These are phyloP conservation scores for Encarsia formosa DNA, from an alignment of 2,888 invertebrate species.

Conservation along the genomic window DNA sequence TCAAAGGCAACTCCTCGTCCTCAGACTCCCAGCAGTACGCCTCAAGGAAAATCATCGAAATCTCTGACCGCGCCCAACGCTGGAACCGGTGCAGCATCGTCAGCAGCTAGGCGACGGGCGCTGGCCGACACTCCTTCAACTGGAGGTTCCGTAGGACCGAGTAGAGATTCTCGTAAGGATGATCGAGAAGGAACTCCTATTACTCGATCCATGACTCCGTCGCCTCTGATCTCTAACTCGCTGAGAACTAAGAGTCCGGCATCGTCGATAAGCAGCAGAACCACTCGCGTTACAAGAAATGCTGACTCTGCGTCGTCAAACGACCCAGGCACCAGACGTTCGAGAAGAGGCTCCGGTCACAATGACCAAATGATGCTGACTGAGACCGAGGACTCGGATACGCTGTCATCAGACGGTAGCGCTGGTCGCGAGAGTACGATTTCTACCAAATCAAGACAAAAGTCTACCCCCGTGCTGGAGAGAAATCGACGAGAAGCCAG, in stretches of 20 bases:
- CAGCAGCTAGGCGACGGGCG: slow-evolving; percentile 55
- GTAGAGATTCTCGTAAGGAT: slow-evolving; percentile 37
- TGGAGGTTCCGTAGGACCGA: slow-evolving; percentile 28
- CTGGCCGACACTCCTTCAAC: slow-evolving; percentile 48
- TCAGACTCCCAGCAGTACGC: slow-evolving; percentile 44
- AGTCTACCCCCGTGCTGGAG: too few relatives aligned
- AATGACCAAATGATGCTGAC: slow-evolving; percentile 57
- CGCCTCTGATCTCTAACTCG: slow-evolving; percentile 61
- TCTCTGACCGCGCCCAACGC: slow-evolving; percentile 31
- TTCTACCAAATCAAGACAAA: slow-evolving; percentile 32
- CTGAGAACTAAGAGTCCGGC: slow-evolving; percentile 65
- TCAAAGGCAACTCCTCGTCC: slow-evolving; percentile 46
- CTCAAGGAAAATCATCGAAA: slow-evolving; percentile 18
- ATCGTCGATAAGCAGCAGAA: slow-evolving; percentile 55
- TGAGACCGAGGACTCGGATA: slow-evolving; percentile 57
- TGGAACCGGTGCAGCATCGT: slow-evolving; percentile 42
- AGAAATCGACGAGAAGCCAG: slow-evolving; percentile 45
- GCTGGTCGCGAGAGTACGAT: slow-evolving; percentile 39
- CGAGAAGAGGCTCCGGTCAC: slow-evolving; percentile 58
- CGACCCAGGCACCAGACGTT: slow-evolving; percentile 39
- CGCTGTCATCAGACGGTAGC: slow-evolving; percentile 51
- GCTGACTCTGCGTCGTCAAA: slow-evolving; percentile 34
- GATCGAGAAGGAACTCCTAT: slow-evolving; percentile 42
- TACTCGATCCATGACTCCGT: slow-evolving; percentile 63
- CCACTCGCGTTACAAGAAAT: slow-evolving; percentile 45